phyloP scores from a whole-genome alignment of 2,797 vertebrate species.

The Gila robusta region DNA sequence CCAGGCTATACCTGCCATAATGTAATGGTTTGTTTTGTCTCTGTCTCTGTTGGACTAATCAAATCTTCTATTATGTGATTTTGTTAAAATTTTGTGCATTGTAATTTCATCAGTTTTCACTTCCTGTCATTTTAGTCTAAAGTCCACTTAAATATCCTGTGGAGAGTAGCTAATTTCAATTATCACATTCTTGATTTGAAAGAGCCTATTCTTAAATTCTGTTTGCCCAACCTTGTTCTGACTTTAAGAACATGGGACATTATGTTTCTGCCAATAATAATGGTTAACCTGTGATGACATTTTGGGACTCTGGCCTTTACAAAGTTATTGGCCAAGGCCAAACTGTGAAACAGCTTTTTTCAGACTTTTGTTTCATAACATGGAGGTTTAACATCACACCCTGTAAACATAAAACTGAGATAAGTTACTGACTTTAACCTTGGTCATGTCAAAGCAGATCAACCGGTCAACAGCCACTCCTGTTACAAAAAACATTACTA shows the following conservation, averaged over 20 bases:
- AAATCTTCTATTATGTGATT: too few species aligned
- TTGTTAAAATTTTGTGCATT: too few species aligned
- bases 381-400: background rate
- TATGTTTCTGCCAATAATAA: slow-evolving; percentile 37
- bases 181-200: too few species aligned
- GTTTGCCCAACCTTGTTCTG: background rate
- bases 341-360: slow-evolving; percentile 57
- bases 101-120: too few species aligned
- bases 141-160: too few species aligned
- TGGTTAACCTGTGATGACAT: slow-evolving; percentile 57
- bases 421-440: slow-evolving; percentile 32
- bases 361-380: slow-evolving; percentile 34
- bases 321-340: slow-evolving; percentile 62
- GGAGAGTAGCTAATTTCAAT: too few species aligned
- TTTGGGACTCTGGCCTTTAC: slow-evolving; percentile 48
- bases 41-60: too few species aligned
- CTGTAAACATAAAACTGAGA: slow-evolving; percentile 11
- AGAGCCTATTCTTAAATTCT: background rate
- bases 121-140: too few species aligned
- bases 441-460: background rate
- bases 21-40: too few species aligned
- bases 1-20: too few species aligned
- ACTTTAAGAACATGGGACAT: background rate
- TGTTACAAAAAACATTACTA: background rate
- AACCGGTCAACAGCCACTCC: background rate